phyloP scores from a whole-genome alignment of 2,113 vertebrate genomes.

The Varanus komodoensis region DNA sequence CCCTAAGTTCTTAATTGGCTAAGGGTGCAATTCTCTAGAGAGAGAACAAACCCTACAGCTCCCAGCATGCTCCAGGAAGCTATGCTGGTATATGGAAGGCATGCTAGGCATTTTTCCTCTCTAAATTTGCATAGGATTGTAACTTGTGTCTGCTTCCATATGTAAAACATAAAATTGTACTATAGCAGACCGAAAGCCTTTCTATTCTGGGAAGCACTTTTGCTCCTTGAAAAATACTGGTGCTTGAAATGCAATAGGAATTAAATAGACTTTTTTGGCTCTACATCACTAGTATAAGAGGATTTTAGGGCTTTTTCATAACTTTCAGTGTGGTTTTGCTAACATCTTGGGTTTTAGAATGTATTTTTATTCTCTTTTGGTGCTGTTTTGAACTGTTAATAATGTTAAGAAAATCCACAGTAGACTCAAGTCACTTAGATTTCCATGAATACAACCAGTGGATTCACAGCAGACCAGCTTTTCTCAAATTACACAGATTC shows the following conservation, averaged over 20 bases:
- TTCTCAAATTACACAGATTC: no score
- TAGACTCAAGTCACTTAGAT: no score
- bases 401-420: no score
- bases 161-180: not conserved
- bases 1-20: not conserved
- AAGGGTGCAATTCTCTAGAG: not conserved
- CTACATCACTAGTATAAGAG: not conserved
- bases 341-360: not conserved
- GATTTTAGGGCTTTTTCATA: not conserved
- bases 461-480: no score
- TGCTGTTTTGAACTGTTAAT: not conserved
- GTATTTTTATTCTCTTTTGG: not conserved
- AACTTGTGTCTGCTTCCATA: not conserved
- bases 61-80: no score
- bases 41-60: no score
- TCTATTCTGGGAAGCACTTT: not conserved
- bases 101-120: no score
- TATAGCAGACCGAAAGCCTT: not conserved
- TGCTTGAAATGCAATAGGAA: no score
- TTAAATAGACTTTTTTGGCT: not conserved
- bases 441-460: no score
- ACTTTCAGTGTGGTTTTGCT: no score
- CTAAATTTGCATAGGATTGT: no score
- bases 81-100: no score
- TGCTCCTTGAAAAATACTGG: not conserved